Base-by-base conservation (phyloP, 2,888 invertebrate species). In the Ctena decussata region DNA sequence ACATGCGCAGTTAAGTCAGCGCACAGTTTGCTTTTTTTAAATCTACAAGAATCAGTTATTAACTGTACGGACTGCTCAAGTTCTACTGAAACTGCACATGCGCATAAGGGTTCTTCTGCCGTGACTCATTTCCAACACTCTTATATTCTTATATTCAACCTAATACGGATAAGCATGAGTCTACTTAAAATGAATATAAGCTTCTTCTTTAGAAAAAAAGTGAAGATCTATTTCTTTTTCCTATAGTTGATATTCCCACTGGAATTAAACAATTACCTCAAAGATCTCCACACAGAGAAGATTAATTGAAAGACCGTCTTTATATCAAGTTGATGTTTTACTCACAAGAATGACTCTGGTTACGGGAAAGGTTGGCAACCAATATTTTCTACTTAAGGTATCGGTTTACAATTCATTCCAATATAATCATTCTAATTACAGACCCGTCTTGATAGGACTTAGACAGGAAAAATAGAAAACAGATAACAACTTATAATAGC, bases 381-480 rank as follows among this genome's bases (percentile, higher is more conserved):
- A 60, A 80, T 83, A 83, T 71, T 79, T 83, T 80, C 83, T 83
- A 79, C 83, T 83, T 83, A 83, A 70, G 75, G 60, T 83, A 76
- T 83, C 83, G 76, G 49, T 80, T 83, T 83, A 57, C 79, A 79
- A 83, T 83, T 83, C 79, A 83, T 80, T 83, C 76, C 70, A 49
- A 41, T 70, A 70, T 70, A 70, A 70, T 70, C 21, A 41, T 41
- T 70, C 37, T 70, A 41, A 70, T 70, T 70, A 70, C 70, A 70
- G 60, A 8, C 24, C 27, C 60, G 60, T 60, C 60, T 60, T 60
- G 60, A 30, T 60, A 8, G 6, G 27, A 21, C 6, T 60, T 30
- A 60, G 60, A 60, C 60, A 30, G 30, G 60, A 30, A 60, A 60
- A 60, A 60, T 60, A 30, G 30, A 60, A 60, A 60, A 30, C 60